Conservation (phyloP, 1,140 invertebrate species). For the Procambarus virginalis region DNA sequence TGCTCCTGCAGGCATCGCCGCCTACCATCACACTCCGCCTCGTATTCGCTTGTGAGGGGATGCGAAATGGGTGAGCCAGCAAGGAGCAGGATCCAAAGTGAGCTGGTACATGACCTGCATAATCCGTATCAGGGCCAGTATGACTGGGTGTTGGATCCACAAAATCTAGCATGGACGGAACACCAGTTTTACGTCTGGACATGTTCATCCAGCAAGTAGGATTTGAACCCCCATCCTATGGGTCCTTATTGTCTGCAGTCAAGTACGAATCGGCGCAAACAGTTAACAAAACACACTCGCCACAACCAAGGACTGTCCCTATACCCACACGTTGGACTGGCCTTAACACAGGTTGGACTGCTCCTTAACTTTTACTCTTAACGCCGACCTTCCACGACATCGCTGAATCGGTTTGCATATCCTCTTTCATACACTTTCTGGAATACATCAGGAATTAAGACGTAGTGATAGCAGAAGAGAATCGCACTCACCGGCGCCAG, state of each 20-base stretch:
- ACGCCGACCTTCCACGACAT: no score
- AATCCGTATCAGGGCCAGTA: not conserved
- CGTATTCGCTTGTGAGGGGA: not conserved
- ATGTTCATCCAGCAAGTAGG: not conserved
- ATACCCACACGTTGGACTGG: no score
- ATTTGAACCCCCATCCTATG: not conserved
- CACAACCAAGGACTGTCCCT: not conserved
- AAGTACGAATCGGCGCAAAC: not conserved
- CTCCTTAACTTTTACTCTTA: no score
- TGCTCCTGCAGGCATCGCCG: not conserved
- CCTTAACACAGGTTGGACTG: no score
- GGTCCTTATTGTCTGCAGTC: not conserved
- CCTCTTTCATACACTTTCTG: no score
- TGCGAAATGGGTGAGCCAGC: not conserved
- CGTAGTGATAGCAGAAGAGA: not conserved
- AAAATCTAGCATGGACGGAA: no score
- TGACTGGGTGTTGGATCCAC: not conserved
- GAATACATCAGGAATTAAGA: no score
- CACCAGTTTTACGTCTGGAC: not conserved
- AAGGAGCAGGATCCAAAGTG: not conserved
- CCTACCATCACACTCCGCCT: not conserved
- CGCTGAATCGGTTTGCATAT: no score
- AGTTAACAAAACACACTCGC: not conserved
- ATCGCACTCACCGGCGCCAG: not conserved
- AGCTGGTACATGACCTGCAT: not conserved